Evolutionary conservation across 2,797 vertebrate genomes (phyloP).

Genomic region (Gallinago stenura): DNA sequence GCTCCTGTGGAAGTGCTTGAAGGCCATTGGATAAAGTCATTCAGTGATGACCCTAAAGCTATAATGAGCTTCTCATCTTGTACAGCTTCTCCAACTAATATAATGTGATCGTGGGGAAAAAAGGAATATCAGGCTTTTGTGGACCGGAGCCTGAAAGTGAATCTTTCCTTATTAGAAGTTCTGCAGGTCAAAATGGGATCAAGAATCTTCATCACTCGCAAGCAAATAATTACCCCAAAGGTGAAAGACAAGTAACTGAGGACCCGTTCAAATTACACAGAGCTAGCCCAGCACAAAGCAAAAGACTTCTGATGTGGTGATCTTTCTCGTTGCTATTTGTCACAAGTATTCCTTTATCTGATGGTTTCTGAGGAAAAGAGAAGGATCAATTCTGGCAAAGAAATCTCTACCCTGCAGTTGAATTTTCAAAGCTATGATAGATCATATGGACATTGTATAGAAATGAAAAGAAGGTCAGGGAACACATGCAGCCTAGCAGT

Average conservation of each 20-base stretch:
- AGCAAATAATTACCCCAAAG: constrained; percentile 69
- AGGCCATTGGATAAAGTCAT: constrained; percentile 41
- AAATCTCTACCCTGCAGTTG: constrained; percentile 42
- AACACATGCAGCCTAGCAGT: constrained; percentile 34
- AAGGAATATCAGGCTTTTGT: constrained; percentile 37
- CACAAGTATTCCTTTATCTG: constrained; percentile 53
- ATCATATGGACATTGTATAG: constrained; percentile 41
- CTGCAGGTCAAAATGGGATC: constrained; percentile 55
- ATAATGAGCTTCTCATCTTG: constrained; percentile 60
- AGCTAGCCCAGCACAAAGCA: constrained; percentile 25
- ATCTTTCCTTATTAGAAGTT: constrained; percentile 49
- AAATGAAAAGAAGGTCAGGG: constrained; percentile 61
- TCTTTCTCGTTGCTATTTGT: constrained; percentile 58
- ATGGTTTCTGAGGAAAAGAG: constrained; percentile 50
- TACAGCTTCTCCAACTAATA: constrained; percentile 6
- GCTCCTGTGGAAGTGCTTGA: background rate
- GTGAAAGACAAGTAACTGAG: constrained; percentile 61
- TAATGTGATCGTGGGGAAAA: background rate
- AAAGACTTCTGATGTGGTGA: constrained; percentile 35
- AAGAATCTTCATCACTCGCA: constrained; percentile 17
- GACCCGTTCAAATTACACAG: constrained; percentile 42
- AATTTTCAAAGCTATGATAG: constrained; percentile 58
- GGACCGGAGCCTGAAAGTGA: constrained; percentile 24
- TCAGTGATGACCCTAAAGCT: constrained; percentile 48
- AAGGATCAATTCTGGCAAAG: constrained; percentile 61